Conservation (phyloP, 2,888 invertebrate species). For the Rhorus exstirpatorius region DNA sequence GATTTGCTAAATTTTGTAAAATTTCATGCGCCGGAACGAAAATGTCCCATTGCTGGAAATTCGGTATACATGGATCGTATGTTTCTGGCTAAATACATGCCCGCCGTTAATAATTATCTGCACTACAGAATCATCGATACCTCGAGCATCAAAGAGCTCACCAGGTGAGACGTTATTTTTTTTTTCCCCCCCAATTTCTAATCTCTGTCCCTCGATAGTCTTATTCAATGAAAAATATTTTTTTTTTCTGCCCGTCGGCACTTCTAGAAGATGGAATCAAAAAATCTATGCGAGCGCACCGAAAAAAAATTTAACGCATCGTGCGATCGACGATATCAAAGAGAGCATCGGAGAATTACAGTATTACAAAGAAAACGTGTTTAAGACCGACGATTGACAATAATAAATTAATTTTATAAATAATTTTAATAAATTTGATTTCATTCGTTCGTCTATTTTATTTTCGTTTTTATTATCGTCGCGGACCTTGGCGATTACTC, state of each 20-base stretch:
- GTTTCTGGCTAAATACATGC: conserved; percentile 95
- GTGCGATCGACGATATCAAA: conserved; percentile 93
- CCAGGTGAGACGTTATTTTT: conserved; percentile 79
- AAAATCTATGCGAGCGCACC: conserved; percentile 88
- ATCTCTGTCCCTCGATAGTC: too few relatives aligned
- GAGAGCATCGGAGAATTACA: conserved; percentile 95
- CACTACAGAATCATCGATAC: conserved; percentile 98
- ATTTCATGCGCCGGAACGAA: conserved; percentile 86
- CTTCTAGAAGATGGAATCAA: conserved; percentile 93
- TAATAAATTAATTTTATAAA: too few relatives aligned
- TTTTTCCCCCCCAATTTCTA: conserved; percentile 3
- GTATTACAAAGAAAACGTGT: conserved; percentile 89
- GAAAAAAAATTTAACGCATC: conserved; percentile 89
- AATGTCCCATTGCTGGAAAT: conserved; percentile 95
- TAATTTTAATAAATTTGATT: too few relatives aligned
- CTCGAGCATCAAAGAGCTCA: conserved; percentile 94
- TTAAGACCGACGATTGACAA: conserved; percentile 57
- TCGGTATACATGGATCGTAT: conserved; percentile 94
- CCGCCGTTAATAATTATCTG: conserved; percentile 91
- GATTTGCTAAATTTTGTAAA: conserved; percentile 91
- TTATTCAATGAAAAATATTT: background rate
- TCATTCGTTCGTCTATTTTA: too few relatives aligned
- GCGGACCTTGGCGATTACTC: too few relatives aligned
- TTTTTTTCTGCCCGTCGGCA: conserved; percentile 82
- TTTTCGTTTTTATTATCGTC: too few relatives aligned